A percentile compares a stretch with the other conserved stretches of the same genome.
Evolutionary conservation across 2,888 invertebrate genomes (phyloP).

Genomic region (Operophtera brumata): DNA sequence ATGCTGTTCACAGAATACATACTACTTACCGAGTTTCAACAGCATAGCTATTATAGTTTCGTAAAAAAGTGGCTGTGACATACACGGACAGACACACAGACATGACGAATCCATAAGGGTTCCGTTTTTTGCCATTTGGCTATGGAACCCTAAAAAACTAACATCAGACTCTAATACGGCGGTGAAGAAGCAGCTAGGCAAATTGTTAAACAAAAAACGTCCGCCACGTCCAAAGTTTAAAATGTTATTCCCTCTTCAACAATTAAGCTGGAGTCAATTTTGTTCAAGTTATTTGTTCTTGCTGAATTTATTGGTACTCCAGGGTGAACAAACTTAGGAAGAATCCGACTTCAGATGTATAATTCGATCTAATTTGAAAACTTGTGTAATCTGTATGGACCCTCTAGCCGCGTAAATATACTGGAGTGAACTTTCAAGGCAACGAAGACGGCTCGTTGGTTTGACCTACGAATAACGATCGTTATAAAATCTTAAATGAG

Average conservation of each 20-base stretch:
- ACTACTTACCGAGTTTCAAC: too few species aligned
- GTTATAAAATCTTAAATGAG: constrained; percentile 1
- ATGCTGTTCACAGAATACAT: too few species aligned
- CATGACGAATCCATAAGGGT: too few species aligned
- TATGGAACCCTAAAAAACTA: too few species aligned
- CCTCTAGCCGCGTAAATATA: constrained; percentile 34
- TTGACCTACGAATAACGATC: neutral
- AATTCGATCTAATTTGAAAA: constrained; percentile 63
- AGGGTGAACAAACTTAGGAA: constrained; percentile 56
- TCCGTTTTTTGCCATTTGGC: too few species aligned
- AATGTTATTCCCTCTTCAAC: constrained; percentile 58
- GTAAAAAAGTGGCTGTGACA: too few species aligned
- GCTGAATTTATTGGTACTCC: constrained; percentile 65
- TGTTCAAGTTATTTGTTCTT: constrained; percentile 67
- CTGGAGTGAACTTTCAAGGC: constrained; percentile 18
- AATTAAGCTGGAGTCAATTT: constrained; percentile 66
- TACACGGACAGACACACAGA: too few species aligned
- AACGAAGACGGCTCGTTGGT: constrained; percentile 1
- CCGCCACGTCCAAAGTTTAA: constrained; percentile 41
- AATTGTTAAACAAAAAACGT: constrained; percentile 48
- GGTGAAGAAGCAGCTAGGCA: constrained; percentile 17
- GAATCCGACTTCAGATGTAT: constrained; percentile 60
- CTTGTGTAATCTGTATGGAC: constrained; percentile 49
- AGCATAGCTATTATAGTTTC: too few species aligned
- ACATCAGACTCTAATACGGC: neutral